Evolutionary conservation across 2,888 invertebrate genomes (phyloP), one percentile per base, ranked within the genome.

Genomic region (Callosobruchus maculatus): DNA sequence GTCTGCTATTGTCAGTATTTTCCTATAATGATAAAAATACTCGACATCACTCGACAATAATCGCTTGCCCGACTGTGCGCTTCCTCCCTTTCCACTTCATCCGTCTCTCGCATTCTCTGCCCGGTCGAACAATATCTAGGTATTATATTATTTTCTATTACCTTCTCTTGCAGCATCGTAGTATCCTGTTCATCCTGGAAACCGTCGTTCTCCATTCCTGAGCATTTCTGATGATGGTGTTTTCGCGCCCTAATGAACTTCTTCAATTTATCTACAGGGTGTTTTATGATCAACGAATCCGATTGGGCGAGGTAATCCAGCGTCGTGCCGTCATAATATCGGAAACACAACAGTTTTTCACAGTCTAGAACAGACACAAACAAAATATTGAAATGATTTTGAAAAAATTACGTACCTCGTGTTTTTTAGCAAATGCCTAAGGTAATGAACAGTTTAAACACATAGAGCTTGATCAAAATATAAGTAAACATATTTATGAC

Each of bases 341-440:
- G 92, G 85, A 93, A 92, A 85, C 92, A 92, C 79, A 92, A 88
- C 78, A 92, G 88, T 85, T 92, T 92, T 84, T 91, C 91, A 85
- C 91, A 91, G 85, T 92, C 92, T 92, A 89, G 77, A 91, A 90
- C 76, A 77, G 72, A 76, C 74, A 78, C 67, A 71, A 26, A 70
- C 20, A 68, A 69, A 20, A 21, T 22, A n/a, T 22, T 68, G 68
- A 2, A 68, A 7, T 68, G 3, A 26, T 4, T 2, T 26, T 26
- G 26, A 26, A n/a, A n/a, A n/a, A n/a, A n/a, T n/a, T n/a, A n/a
- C n/a, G n/a, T n/a, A n/a, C n/a, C n/a, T n/a, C n/a, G n/a, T n/a
- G n/a, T n/a, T n/a, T n/a, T n/a, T n/a, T n/a, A n/a, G n/a, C n/a
- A n/a, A n/a, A n/a, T n/a, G n/a, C n/a, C n/a, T n/a, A n/a, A n/a